Evolutionary conservation across 2,888 invertebrate genomes (phyloP), one percentile per base, ranked within the genome.

Genomic region (Xanthostigma xanthostigma): DNA sequence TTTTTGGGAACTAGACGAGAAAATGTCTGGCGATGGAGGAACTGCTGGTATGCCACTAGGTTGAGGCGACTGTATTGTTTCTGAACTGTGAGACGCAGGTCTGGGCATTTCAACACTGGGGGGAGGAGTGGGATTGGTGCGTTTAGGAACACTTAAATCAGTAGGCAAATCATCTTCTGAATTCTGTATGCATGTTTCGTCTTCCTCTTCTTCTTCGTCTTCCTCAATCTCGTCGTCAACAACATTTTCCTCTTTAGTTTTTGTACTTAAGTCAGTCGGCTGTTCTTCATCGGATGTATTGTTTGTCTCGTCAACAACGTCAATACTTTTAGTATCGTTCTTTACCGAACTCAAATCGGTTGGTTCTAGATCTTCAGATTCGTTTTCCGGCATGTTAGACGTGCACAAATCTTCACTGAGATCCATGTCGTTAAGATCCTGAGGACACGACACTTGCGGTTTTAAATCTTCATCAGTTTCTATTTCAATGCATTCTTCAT

Each of bases 41-140:
- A 83, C 74, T 37, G 79, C 79, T 33, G 82, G 80, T 49, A 82
- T 76, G 14, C 81, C 82, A 55, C 81, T 82, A 3, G 81, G 81
- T 57, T 80, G 80, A 3, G 84, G 82, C 8, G 84, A 83, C 61
- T 82, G 82, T 60, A 81, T 75, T 36, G 82, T 76, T 61, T 82
- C 82, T 1, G 82, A 82, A 57, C 77, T 80, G 52, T 80, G 72
- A 2, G 82, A 82, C 8, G 77, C 75, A 8, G 81, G 79, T 50
- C 82, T 68, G 42, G 72, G 71, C 55, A 70, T 64, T 11, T 71
- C 71, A 54, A 69, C 68, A 55, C 72, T 64, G 51, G 69, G 61
- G 44, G 69, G 71, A 44, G 72, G 72, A 55, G 72, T 68, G 52
- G 64, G 68, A 44, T 68, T 69, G 39, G 65, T 70, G 58, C 63